phyloP scores from a whole-genome alignment of 2,888 invertebrate species.

The Monoplex corrugatus region DNA sequence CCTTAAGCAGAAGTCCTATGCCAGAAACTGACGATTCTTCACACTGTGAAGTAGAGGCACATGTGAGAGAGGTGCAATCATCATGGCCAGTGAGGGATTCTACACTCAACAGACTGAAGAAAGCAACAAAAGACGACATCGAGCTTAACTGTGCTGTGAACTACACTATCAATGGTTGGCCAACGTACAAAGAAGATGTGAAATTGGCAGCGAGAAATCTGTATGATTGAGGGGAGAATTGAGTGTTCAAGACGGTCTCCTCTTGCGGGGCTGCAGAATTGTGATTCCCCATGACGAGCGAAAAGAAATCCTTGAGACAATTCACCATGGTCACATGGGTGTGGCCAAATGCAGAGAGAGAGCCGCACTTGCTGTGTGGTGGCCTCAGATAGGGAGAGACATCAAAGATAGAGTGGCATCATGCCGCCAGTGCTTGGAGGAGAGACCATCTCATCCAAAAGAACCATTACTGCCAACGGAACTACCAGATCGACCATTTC shows the following conservation, averaged over 20 bases:
- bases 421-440: slow-evolving; percentile 9
- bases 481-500: neutral
- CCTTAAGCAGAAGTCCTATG: neutral
- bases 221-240: neutral
- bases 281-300: neutral
- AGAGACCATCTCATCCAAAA: neutral
- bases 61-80: neutral
- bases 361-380: neutral
- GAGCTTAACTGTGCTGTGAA: neutral
- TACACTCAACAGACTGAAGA: neutral
- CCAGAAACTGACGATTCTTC: neutral
- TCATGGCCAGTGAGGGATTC: neutral
- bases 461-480: slow-evolving; percentile 4
- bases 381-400: slow-evolving; percentile 24
- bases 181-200: slow-evolving; percentile 17
- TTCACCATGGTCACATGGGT: slow-evolving; percentile 38
- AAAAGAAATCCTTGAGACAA: neutral
- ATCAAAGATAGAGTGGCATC: neutral
- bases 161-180: slow-evolving; percentile 17
- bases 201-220: neutral
- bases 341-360: slow-evolving; percentile 29
- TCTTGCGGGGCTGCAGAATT: neutral
- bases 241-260: neutral
- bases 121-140: neutral
- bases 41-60: neutral